These are phyloP conservation scores for Coilia nasus DNA, from an alignment of 2,797 vertebrate species.

Conservation along the genomic window DNA sequence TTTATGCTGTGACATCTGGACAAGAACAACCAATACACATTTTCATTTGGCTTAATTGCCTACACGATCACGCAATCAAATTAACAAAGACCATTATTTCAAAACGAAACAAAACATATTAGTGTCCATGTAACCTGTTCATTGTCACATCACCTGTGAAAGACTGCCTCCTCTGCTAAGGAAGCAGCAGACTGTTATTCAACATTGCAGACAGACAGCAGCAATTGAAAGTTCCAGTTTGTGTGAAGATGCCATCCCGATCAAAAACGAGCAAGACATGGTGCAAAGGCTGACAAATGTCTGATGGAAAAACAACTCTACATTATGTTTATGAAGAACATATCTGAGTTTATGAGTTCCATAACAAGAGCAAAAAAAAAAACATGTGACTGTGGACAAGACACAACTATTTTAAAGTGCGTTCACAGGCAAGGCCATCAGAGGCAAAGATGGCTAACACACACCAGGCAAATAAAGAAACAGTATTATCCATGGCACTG, in stretches of 20 bases:
- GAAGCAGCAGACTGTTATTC: not conserved
- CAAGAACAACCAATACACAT: not conserved
- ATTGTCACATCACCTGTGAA: not conserved
- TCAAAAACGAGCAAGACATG: not conserved
- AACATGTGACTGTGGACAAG: constrained; percentile 27
- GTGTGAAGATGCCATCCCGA: not conserved
- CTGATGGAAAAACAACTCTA: not conserved
- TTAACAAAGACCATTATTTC: not conserved
- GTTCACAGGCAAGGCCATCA: constrained; percentile 35
- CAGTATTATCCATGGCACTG: constrained; percentile 5
- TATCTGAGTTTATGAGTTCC: not conserved
- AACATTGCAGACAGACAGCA: constrained; percentile 1
- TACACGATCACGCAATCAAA: constrained; percentile 6
- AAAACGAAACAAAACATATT: not conserved
- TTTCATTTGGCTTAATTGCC: constrained; percentile 12
- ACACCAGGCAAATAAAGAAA: constrained; percentile 1
- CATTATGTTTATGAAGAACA: not conserved
- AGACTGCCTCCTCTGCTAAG: not conserved
- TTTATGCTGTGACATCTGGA: constrained; percentile 1
- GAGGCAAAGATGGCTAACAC: not conserved
- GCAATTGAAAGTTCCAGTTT: constrained; percentile 2
- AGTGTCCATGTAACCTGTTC: constrained; percentile 1
- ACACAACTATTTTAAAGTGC: constrained; percentile 39
- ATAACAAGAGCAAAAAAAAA: not conserved
- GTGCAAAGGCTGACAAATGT: not conserved